Base-by-base conservation (phyloP, 2,888 invertebrate species). In the Auanema sp. region DNA sequence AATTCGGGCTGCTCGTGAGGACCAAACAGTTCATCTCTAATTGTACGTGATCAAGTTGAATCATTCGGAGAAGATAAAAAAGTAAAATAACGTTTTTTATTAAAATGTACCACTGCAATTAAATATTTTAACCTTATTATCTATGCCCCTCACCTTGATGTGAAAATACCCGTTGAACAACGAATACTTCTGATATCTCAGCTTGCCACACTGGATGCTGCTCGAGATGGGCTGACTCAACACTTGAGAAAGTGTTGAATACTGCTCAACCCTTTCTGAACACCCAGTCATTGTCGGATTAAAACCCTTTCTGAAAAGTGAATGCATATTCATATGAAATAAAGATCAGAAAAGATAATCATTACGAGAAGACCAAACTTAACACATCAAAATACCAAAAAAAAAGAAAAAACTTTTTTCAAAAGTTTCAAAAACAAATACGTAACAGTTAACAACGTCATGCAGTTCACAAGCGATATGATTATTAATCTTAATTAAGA, bases 51-150 rank as follows among this genome's bases (percentile, higher is more conserved):
- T 53, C 53, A 12, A 11, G 16, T 24, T 53, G 53, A 2, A 18
- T 16, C 53, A 53, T 53, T 6, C 53, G 53, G 2, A 53, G 11
- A 11, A 53, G 53, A 33, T 53, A 53, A 24, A 53, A 25, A 12
- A 53, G 33, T 16, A 53, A 33, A 11, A 23, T n/a, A 16, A 53
- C 25, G 12, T 53, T 24, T 24, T 53, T 53, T 33, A n/a, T 33
- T 11, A 53, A 23, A 11, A 33, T 16, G 12, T 25, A 53, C 53
- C 53, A 53, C 53, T 53, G 10, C 3, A 53, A 53, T 23, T 53
- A 16, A 4, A 8, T 23, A 14, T 14, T n/a, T 51, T 51, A 21
- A 18, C 3, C 4, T 51, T 43, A n/a, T 43, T 43, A 43, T 47
- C 21, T 10, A 18, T 21, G 10, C 16, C 16, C 21, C 16, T 23